Evolutionary conservation across 2,113 vertebrate genomes (phyloP), one percentile per base, ranked within the genome.

Genomic region (Dasyurus viverrinus): DNA sequence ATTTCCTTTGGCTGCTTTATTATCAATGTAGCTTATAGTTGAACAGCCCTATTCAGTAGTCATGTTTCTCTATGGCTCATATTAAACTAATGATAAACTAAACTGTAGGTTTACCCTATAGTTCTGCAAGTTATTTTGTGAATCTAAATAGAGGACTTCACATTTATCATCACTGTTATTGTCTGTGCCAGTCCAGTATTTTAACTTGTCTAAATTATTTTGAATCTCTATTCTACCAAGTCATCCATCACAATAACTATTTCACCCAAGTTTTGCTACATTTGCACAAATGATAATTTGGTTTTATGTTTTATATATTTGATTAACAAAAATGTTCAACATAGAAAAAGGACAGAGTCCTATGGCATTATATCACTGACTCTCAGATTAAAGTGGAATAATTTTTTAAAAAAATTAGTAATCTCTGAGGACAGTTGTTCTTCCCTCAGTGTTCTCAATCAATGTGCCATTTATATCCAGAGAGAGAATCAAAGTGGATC

Each of bases 11-110:
- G 52, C 2, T 46, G 0, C 90, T 76, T 92, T 92, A 89, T 60
- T 53, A 55, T 93, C 89, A 46, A 55, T n/a, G n/a, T 2, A 90
- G 27, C 26, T 93, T 93, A 95, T 26, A 2, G 60, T 92, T 48
- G 93, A 52, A 57, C 54, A 89, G 76, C 0, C 23, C 89, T 90
- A 95, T 93, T 90, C 22, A 90, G 84, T 8, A 68, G 48, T 42
- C 46, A 4, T 5, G n/a, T 95, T 36, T 14, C 23, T 42, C 8
- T 90, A 92, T 95, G 92, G 48, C 22, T 96, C 76, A 42, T 84
- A 84, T 22, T 84, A 84, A 84, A 84, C 16, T 84, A 84, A 42
- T 84, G 68, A n/a, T 84, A 42, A 42, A 84, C 36, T 84, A 84
- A 84, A 84, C 68, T 42, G 36, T 84, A 52, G 50, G 50, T 52